Conservation (phyloP, 2,113 vertebrate species). For the Neodontobutis hainanensis region DNA sequence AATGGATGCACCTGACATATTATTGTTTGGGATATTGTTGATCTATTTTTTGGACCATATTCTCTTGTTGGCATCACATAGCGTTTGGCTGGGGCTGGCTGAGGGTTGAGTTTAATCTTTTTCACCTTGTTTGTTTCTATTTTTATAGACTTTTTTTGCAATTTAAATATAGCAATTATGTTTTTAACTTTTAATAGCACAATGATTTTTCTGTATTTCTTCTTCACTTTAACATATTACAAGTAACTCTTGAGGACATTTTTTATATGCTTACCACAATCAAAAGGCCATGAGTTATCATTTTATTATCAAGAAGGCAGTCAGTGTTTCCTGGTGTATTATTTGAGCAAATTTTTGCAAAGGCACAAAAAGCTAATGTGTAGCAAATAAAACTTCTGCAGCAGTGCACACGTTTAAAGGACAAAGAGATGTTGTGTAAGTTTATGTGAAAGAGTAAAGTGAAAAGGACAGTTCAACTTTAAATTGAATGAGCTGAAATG, state of each 20-base stretch:
- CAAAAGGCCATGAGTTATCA: background rate
- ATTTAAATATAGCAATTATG: background rate
- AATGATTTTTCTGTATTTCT: too few relatives aligned
- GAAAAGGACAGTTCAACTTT: conserved; percentile 33
- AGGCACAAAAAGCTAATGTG: conserved; percentile 6
- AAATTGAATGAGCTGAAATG: conserved; percentile 44
- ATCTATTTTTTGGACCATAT: conserved; percentile 1
- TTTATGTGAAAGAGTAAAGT: conserved; percentile 20
- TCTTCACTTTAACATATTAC: too few relatives aligned
- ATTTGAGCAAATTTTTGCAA: conserved; percentile 17
- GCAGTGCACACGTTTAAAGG: background rate
- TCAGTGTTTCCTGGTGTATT: background rate
- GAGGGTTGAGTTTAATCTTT: background rate
- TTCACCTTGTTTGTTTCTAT: background rate
- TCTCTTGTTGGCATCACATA: background rate
- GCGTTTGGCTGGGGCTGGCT: background rate
- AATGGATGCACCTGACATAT: background rate
- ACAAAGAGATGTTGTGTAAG: conserved; percentile 26
- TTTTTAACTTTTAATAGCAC: background rate
- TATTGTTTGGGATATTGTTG: background rate
- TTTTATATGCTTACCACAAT: background rate
- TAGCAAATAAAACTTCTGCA: conserved; percentile 13
- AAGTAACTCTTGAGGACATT: too few relatives aligned
- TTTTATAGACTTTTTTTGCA: too few relatives aligned
- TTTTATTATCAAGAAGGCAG: background rate